Evolutionary conservation across 2,113 vertebrate genomes (phyloP).

Genomic region (Barnardius zonarius): DNA sequence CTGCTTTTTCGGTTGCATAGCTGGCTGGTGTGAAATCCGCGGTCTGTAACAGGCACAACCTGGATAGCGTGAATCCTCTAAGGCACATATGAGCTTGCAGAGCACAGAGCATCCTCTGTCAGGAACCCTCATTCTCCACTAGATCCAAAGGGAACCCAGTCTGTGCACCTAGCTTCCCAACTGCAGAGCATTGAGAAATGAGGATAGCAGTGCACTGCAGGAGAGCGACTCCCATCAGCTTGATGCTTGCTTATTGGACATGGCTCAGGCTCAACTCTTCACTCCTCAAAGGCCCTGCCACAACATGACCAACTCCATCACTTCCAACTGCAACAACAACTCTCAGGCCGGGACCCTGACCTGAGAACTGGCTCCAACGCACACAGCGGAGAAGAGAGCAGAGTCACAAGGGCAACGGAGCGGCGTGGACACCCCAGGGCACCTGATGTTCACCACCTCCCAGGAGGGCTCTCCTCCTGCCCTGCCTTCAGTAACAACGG

Average conservation of each 20-base stretch:
- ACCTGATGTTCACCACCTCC: neutral
- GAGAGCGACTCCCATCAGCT: constrained; percentile 41
- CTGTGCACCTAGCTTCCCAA: constrained; percentile 61
- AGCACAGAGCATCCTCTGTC: constrained; percentile 11
- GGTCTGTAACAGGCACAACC: constrained; percentile 72
- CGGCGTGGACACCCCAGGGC: neutral
- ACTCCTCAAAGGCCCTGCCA: constrained; percentile 21
- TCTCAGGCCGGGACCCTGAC: constrained; percentile 1
- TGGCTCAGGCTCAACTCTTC: constrained; percentile 8
- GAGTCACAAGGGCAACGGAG: neutral
- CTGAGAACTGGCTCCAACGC: neutral
- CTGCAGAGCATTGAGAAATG: constrained; percentile 55
- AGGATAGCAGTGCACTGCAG: constrained; percentile 46
- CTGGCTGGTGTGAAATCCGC: constrained; percentile 62
- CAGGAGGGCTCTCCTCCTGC: neutral
- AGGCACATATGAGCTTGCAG: constrained; percentile 64
- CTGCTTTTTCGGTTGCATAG: constrained; percentile 73
- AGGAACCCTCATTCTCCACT: constrained; percentile 48
- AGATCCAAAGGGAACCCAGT: constrained; percentile 64
- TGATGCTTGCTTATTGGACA: constrained; percentile 20
- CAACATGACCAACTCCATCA: neutral
- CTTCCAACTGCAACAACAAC: neutral
- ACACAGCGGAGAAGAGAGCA: neutral
- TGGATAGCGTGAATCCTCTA: constrained; percentile 70
- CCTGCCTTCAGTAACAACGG: neutral